phyloP scores from a whole-genome alignment of 2,113 vertebrate genomes.

The Gadus chalcogrammus region DNA sequence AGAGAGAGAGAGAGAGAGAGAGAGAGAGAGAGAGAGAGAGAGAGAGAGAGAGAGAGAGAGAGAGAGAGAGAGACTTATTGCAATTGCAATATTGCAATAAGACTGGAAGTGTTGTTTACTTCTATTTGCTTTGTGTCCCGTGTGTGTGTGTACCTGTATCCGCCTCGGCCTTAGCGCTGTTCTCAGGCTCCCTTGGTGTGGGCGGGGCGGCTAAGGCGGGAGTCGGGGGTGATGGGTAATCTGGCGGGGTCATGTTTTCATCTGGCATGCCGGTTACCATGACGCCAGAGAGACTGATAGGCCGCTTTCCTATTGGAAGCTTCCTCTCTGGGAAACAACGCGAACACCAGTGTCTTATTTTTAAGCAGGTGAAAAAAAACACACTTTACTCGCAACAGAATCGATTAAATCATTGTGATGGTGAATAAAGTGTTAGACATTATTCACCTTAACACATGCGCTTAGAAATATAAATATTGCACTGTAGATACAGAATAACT shows the following conservation, averaged over 20 bases:
- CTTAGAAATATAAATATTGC: no score
- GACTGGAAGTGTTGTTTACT: no score
- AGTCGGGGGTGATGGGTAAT: constrained; percentile 78
- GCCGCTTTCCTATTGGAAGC: constrained; percentile 78
- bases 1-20: neutral
- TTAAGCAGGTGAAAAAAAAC: no score
- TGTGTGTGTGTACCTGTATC: constrained; percentile 40
- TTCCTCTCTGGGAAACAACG: constrained; percentile 75
- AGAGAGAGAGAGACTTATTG: no score
- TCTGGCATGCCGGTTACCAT: constrained; percentile 74
- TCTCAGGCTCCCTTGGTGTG: constrained; percentile 70
- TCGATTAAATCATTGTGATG: no score
- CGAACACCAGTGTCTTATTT: no score
- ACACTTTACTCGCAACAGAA: no score
- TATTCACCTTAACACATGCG: no score
- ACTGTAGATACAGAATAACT: no score
- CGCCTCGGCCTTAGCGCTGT: constrained; percentile 73
- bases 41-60: neutral
- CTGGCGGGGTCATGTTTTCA: constrained; percentile 78
- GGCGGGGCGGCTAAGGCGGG: constrained; percentile 74
- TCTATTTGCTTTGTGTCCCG: no score
- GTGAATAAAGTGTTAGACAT: no score
- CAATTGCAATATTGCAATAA: no score
- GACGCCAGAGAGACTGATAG: constrained; percentile 74
- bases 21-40: neutral